Base-by-base conservation (phyloP, 2,888 invertebrate genomes). In the Ferdinandea cuprea region DNA sequence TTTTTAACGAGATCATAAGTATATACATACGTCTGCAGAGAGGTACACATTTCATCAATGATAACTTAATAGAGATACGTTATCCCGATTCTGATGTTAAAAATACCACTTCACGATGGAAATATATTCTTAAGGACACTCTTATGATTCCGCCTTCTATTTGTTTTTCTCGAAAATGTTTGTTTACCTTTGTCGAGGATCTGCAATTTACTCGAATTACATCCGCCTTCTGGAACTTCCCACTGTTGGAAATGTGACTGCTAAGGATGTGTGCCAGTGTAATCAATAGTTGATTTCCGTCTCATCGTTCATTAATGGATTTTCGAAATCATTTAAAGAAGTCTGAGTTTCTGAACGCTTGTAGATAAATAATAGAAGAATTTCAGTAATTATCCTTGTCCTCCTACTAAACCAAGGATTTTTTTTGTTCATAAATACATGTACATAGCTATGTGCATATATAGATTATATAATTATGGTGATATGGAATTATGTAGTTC, bases 191-290 rank as follows among this genome's bases (percentile, higher is more conserved):
- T 30, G 44, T 59, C 37, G 52, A 72, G 54, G 71, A 77, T 72
- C 61, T 71, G 61, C 83, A 83, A 83, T 83, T 83, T 83, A 68
- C 77, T 77, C 83, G 21, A 66, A 77, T 77, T 61, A 77, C 72
- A 83, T 83, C 83, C 83, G 83, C 83, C 83, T 83, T 63, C 71
- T 66, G 72, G 66, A 68, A 68, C 72, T 63, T 37, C 83, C 66
- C 54, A 19, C 54, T 3, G 13, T 32, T 30, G 13, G 15, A 25
- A 50, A 52, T 74, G 63, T 69, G 52, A 37, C 35, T 52, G 37
- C 9, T 37, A 48, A 63, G 69, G 37, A 73, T 66, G 25, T 68
- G 42, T 56, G 17, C 19, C 50, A 37, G 44, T 58, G 40, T 66
- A 83, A 77, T 78, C 72, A 68, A 68, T 56, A 72, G 72, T 19